Base-by-base conservation (phyloP, 2,888 invertebrate genomes). In the Tenthredo amoena region DNA sequence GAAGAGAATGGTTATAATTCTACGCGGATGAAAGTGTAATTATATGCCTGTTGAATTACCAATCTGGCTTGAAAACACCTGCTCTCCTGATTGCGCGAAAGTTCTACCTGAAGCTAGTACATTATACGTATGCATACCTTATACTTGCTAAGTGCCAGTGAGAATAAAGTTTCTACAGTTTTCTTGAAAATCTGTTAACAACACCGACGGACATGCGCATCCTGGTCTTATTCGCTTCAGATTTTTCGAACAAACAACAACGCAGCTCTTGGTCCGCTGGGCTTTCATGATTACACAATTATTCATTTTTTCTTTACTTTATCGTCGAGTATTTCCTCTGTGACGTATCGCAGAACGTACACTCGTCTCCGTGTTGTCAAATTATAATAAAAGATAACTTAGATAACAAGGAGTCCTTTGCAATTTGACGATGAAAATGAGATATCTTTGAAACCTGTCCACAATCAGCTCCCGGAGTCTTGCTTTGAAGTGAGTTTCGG, bases 21-120 rank as follows among this genome's bases (percentile, higher is more conserved):
- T 6, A 4, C 12, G 62, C 21, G 21, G 26, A 34, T 15, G 68
- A 68, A 34, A 34, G 34, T 6, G 68, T 68, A 68, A 68, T 68
- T 68, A 68, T 68, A 18, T 18, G 34, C 34, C 31, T 18, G 68
- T 68, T 68, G 12, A 34, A 68, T 34, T 34, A 34, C 12, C 31
- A 68, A 68, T 68, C 68, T 68, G 31, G 68, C 26, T 68, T 68
- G 34, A 18, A 68, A 68, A 68, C 68, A 68, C 68, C 68, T 68
- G 68, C 68, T 68, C 31, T 68, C 68, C 34, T 34, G 68, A 68
- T 68, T 68, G 31, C 34, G 68, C 68, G 3, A 34, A 34, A 68
- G 68, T 68, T 68, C 26, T 62, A 62, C 26, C 68, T 34, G 34
- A 68, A 15, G 34, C 62, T 55, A 26, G 62, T 62, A 21, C 26